phyloP scores from a whole-genome alignment of 1,140 invertebrate species.

The Cyclina sinensis region DNA sequence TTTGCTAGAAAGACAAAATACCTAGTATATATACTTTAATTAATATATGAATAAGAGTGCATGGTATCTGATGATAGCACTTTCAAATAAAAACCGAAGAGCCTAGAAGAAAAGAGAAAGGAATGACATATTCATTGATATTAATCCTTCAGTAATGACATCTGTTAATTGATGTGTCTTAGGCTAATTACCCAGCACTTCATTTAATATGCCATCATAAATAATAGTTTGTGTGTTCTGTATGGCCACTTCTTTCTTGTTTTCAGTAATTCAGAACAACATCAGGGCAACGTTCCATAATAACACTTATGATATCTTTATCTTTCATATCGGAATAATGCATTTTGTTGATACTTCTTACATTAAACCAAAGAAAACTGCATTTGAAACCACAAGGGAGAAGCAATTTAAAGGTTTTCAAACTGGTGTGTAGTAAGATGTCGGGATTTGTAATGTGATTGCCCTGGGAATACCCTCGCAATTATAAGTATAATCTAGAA shows the following conservation, averaged over 20 bases:
- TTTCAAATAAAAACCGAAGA: too few relatives aligned
- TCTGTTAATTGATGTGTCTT: background rate
- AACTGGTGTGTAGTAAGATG: background rate
- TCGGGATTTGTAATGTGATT: background rate
- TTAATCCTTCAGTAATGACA: background rate
- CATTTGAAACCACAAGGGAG: too few relatives aligned
- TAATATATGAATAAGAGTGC: too few relatives aligned
- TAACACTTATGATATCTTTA: background rate
- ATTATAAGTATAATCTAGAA: constrained; percentile 18
- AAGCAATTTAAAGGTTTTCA: too few relatives aligned
- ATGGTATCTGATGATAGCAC: too few relatives aligned
- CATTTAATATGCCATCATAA: background rate
- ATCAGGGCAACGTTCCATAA: background rate
- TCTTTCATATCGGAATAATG: too few relatives aligned
- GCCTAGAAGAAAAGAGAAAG: too few relatives aligned
- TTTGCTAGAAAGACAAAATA: too few relatives aligned
- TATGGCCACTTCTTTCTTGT: background rate
- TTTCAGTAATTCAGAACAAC: background rate
- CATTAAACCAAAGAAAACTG: too few relatives aligned
- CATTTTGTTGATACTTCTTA: too few relatives aligned
- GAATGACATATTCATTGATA: too few relatives aligned
- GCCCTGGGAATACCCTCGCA: background rate
- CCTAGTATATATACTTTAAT: too few relatives aligned
- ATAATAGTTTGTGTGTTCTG: background rate
- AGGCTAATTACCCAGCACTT: background rate